phyloP scores from a whole-genome alignment of 2,113 vertebrate species.

The Thermophis baileyi region DNA sequence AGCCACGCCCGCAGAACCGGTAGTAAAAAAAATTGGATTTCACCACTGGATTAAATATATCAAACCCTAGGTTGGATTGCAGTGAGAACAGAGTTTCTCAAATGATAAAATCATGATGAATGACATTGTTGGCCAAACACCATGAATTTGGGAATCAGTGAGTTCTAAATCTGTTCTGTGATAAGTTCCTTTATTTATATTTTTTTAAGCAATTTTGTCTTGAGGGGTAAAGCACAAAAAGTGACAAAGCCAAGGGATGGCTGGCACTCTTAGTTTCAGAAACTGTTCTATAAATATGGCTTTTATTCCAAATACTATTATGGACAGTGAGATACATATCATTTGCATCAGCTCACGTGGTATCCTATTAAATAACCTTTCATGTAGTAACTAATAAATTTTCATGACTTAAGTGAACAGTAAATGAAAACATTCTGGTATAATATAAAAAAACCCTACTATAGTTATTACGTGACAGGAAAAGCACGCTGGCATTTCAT shows the following conservation, averaged over 20 bases:
- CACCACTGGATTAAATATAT: neutral
- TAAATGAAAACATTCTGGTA: conserved; percentile 32
- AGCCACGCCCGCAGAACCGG: no score
- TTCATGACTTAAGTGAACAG: conserved; percentile 33
- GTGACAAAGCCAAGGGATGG: neutral
- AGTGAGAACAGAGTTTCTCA: neutral
- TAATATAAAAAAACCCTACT: neutral
- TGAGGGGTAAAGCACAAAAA: neutral
- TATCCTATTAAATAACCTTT: conserved; percentile 29
- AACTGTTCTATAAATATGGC: neutral
- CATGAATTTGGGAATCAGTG: neutral
- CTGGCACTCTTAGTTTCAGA: neutral
- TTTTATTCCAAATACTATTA: neutral
- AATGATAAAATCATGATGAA: neutral
- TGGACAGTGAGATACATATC: neutral
- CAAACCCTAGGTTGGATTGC: neutral
- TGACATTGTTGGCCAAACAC: neutral
- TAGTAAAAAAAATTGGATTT: no score
- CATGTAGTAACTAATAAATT: conserved; percentile 39
- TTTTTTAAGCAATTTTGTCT: neutral
- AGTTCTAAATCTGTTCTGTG: neutral
- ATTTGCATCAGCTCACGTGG: conserved; percentile 28
- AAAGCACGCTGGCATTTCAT: conserved; percentile 1
- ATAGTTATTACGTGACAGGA: conserved; percentile 39
- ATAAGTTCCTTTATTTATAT: neutral